Base-by-base conservation (phyloP, 2,888 invertebrate genomes). In the Chloromyia formosa region DNA sequence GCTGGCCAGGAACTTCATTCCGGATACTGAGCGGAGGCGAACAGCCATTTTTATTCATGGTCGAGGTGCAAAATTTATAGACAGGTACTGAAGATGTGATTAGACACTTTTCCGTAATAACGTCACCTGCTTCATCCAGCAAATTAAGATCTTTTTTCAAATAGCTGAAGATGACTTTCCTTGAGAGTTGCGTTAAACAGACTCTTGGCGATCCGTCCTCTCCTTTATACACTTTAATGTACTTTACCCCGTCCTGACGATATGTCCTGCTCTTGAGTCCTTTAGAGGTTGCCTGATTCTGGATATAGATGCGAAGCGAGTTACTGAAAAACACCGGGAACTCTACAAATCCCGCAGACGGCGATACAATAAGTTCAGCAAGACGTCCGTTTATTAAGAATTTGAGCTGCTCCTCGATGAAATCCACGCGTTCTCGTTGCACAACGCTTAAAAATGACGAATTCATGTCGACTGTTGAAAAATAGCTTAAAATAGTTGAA, bases 231-330 rank as follows among this genome's bases (percentile, higher is more conserved):
- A 73, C 61, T 49, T 60, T 73, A 16, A 73, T 40, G 16, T 61
- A 23, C 22, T 73, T 73, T 0, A 61, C 14, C n/a, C 61, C 61
- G 7, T 45, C 9, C n/a, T 23, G n/a, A 14, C 49, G n/a, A 86
- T 91, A 88, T 80, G 94, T 95, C 86, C 92, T 93, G 1, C 94
- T 93, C 81, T 92, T 91, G 40, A 95, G 85, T 5, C 93, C 93
- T 78, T 91, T 84, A 77, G 89, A 87, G 62, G 87, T 87, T 54
- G 92, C 92, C 35, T 91, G 87, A 78, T 90, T 87, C 82, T 95
- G 95, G 76, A 95, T 89, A 81, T 93, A 94, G 12, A 92, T 93
- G 78, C 95, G 88, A 84, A 95, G 93, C 78, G 90, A 89, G 9
- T 92, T 91, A 12, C 91, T 92, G 76, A 94, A 86, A 61, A 92